phyloP scores from a whole-genome alignment of 2,888 invertebrate genomes.

The Apamea sordens region DNA sequence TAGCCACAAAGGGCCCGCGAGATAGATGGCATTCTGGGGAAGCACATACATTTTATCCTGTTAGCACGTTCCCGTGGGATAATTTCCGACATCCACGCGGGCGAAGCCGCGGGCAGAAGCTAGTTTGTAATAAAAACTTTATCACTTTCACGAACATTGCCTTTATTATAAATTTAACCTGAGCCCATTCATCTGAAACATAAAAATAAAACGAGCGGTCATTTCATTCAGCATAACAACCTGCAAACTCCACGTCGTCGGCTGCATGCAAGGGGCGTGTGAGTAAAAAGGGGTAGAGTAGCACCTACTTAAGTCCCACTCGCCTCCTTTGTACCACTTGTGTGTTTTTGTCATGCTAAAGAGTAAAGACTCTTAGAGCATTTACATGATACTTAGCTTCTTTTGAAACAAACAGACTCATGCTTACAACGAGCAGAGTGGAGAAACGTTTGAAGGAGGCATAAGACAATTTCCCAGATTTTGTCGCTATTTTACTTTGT shows the following conservation, averaged over 20 bases:
- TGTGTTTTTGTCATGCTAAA: conserved; percentile 58
- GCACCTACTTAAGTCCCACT: conserved; percentile 62
- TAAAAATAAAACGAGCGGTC: conserved; percentile 25
- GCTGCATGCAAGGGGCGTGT: conserved; percentile 34
- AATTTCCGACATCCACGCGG: too few species aligned
- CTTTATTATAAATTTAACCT: conserved; percentile 15
- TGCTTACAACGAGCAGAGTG: conserved; percentile 4
- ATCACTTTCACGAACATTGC: neutral
- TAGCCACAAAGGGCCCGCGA: too few species aligned
- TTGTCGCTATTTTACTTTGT: neutral
- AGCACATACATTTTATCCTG: too few species aligned
- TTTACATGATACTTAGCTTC: conserved; percentile 53
- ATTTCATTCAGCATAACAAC: conserved; percentile 41
- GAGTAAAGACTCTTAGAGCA: conserved; percentile 55
- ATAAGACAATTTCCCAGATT: neutral
- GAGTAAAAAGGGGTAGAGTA: conserved; percentile 56
- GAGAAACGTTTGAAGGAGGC: conserved; percentile 8
- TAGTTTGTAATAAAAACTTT: conserved; percentile 33
- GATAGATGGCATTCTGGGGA: too few species aligned
- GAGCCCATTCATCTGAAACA: conserved; percentile 10
- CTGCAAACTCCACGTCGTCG: conserved; percentile 31
- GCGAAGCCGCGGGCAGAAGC: too few species aligned
- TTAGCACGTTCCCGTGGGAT: too few species aligned
- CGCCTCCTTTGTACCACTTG: conserved; percentile 54
- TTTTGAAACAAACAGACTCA: conserved; percentile 51